Conservation (phyloP, 2,888 invertebrate genomes). For the Xestia sexstrigata region DNA sequence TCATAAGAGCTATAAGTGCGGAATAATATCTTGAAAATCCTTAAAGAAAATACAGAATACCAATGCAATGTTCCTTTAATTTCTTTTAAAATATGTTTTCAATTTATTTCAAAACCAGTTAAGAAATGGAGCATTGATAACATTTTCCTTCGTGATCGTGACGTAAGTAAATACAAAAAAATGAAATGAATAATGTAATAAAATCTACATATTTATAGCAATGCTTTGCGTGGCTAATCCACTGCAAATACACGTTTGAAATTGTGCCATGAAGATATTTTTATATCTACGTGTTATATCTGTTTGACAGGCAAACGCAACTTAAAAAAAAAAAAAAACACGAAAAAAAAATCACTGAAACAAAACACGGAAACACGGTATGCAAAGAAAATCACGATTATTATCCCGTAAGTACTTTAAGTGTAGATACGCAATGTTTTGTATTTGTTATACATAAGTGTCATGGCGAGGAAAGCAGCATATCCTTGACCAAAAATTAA, state of each 20-base stretch:
- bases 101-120: neutral
- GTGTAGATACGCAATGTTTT: neutral
- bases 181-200: no score
- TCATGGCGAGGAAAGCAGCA: neutral
- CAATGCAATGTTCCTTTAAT: neutral
- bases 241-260: slow-evolving; percentile 7
- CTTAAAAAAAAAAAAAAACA: no score
- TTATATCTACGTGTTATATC: slow-evolving; percentile 28
- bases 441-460: neutral
- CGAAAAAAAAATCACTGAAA: no score
- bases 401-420: no score
- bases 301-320: neutral
- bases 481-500: neutral
- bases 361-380: no score
- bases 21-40: neutral
- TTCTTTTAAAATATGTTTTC: neutral
- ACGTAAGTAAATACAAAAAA: slow-evolving; percentile 15
- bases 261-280: slow-evolving; percentile 12
- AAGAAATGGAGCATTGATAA: slow-evolving; percentile 17
- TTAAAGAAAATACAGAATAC: neutral
- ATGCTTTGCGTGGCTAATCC: neutral
- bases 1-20: neutral
- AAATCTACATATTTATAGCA: slow-evolving; percentile 12
- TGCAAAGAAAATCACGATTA: no score
- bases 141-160: slow-evolving; percentile 1